Evolutionary conservation across 2,888 invertebrate species (phyloP), one percentile per base, ranked within the genome.

Genomic region (Ormyrus labotus): DNA sequence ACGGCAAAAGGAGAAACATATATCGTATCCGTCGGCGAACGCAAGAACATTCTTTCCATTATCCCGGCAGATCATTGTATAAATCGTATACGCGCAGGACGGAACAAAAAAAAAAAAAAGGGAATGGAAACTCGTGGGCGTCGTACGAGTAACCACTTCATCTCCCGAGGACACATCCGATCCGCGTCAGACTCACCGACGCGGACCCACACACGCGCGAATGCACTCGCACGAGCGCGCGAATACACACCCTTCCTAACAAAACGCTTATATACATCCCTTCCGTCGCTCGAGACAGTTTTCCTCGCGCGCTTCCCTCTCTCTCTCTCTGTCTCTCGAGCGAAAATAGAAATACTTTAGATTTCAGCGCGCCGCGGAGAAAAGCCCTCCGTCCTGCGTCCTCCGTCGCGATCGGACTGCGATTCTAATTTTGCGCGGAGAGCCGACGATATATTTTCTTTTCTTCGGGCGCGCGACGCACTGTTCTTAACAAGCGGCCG

Each of bases 301-400:
- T 75, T 61, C 11, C 13, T 60, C 58, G 68, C 9, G 34, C 47
- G 10, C 19, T 19, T 19, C 1, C 19, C 19, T 19, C 19, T 19
- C 19, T 19, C 19, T 19, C 19, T 34, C 34, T 34, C 0, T 1
- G 3, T 34, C 34, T 11, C 48, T 75, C 45, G 45, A 8, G 47
- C 45, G 19, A 13, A 68, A 68, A 75, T 75, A 60, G 61, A 73
- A 73, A 73, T 73, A 64, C 64, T 73, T 73, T 53, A 55, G 63
- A 64, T 73, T 47, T 61, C 47, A 13, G 50, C 11, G 5, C 5
- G 65, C 19, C 10, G 34, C 10, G 34, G 10, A 64, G 45, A 45
- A 55, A 55, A 55, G 45, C 3, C 13, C 13, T 19, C 19, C 2
- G 19, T 19, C 19, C 19, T 19, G 19, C 1, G 19, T 19, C 19